phyloP scores from a whole-genome alignment of 2,113 vertebrate species.

The Melanocharis versteri region DNA sequence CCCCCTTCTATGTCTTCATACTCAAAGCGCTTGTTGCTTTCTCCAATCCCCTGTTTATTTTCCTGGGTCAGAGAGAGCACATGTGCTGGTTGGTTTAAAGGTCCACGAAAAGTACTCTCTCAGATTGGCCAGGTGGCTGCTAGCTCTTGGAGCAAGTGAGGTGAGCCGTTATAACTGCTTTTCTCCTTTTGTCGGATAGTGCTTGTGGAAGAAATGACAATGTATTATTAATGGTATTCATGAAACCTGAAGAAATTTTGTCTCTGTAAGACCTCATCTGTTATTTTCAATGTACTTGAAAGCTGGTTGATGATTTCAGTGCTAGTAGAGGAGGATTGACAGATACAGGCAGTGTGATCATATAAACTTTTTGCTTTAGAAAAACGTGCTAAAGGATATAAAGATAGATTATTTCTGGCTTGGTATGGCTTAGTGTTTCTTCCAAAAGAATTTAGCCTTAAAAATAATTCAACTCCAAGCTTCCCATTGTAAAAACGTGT shows the following conservation, averaged over 20 bases:
- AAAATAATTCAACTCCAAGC: background rate
- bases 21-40: background rate
- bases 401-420: background rate
- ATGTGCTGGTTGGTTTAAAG: background rate
- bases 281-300: background rate
- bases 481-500: background rate
- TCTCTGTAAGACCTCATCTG: background rate
- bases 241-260: background rate
- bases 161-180: background rate
- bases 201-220: background rate
- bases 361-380: background rate
- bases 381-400: background rate
- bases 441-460: background rate
- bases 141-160: background rate
- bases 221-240: background rate
- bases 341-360: background rate
- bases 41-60: background rate
- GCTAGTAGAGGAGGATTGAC: background rate
- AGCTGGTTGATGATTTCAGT: background rate
- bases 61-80: background rate
- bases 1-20: background rate
- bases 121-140: background rate
- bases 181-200: fast-evolving
- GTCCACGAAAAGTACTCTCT: background rate
- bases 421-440: background rate